Evolutionary conservation across 2,797 vertebrate species (phyloP).

Genomic region (Rhabdophis nuchalis): DNA sequence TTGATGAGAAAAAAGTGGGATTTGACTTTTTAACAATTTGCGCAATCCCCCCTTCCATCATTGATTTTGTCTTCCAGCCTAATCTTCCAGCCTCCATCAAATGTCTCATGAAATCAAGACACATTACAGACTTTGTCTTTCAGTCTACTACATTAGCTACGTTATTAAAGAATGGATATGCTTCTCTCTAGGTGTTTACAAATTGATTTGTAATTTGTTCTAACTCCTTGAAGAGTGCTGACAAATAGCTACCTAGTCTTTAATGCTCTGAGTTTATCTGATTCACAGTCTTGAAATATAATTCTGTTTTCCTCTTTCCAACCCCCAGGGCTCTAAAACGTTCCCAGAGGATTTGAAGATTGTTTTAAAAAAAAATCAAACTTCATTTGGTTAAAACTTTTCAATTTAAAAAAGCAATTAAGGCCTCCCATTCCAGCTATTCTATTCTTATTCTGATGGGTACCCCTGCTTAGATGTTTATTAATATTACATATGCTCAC

Average conservation of each 20-base stretch:
- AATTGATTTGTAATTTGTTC: slow-evolving; percentile 22
- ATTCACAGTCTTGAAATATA: background rate
- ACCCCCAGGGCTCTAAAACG: background rate
- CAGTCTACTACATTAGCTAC: background rate
- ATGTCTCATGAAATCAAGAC: slow-evolving; percentile 2
- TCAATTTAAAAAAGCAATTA: slow-evolving; percentile 6
- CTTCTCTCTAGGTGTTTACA: background rate
- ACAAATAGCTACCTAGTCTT: slow-evolving; percentile 5
- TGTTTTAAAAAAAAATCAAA: background rate
- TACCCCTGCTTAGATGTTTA: background rate
- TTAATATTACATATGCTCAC: slow-evolving; percentile 8
- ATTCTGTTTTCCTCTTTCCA: slow-evolving; percentile 5
- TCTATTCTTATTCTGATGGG: background rate
- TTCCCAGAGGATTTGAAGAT: background rate
- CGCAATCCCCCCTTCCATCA: background rate
- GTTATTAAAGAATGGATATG: background rate
- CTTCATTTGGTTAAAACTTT: background rate
- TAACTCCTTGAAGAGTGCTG: background rate
- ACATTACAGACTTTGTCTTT: background rate
- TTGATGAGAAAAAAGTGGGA: background rate
- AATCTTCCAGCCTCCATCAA: background rate
- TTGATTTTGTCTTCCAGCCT: background rate
- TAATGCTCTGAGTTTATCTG: background rate
- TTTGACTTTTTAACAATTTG: background rate
- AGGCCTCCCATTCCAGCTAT: background rate